Evolutionary conservation across 2,888 invertebrate genomes (phyloP).

Genomic region (Drosophila colorata): DNA sequence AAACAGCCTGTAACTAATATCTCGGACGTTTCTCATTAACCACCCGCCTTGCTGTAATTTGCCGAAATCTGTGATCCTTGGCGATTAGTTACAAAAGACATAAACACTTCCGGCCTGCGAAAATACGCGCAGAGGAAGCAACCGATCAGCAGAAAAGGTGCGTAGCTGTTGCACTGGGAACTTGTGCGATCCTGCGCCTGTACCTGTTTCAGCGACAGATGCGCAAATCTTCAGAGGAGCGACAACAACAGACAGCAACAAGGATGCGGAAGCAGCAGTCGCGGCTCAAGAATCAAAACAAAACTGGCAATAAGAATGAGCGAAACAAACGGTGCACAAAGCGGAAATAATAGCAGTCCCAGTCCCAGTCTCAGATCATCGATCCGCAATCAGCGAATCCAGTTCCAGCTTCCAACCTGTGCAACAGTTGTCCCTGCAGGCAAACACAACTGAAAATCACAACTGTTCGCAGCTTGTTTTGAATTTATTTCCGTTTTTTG

Average conservation of each 20-base stretch:
- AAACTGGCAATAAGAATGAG: conserved; percentile 46
- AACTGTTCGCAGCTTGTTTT: conserved; percentile 65
- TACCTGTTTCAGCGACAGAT: conserved; percentile 74
- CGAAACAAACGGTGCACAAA: conserved; percentile 48
- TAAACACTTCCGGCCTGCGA: conserved; percentile 67
- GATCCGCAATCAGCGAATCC: conserved; percentile 21
- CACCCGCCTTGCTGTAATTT: conserved; percentile 64
- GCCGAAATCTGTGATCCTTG: conserved; percentile 62
- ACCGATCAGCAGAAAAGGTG: conserved; percentile 50
- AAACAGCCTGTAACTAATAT: conserved; percentile 60
- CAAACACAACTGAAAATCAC: conserved; percentile 57
- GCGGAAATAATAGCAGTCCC: conserved; percentile 66
- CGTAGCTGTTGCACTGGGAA: conserved; percentile 44
- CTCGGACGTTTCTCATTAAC: conserved; percentile 50
- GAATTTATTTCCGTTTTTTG: conserved; percentile 70
- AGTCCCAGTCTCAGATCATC: conserved; percentile 23
- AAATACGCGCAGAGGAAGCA: conserved; percentile 52
- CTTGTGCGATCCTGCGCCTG: conserved; percentile 37
- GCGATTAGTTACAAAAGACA: conserved; percentile 67
- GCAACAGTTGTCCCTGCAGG: conserved; percentile 69
- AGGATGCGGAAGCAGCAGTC: conserved; percentile 71
- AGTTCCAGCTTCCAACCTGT: conserved; percentile 40
- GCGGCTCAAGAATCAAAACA: conserved; percentile 68
- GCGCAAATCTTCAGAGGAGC: conserved; percentile 48
- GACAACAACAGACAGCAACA: conserved; percentile 26